Evolutionary conservation across 2,888 invertebrate genomes (phyloP), one percentile per base, ranked within the genome.

Genomic region (Nymphalis polychloros): DNA sequence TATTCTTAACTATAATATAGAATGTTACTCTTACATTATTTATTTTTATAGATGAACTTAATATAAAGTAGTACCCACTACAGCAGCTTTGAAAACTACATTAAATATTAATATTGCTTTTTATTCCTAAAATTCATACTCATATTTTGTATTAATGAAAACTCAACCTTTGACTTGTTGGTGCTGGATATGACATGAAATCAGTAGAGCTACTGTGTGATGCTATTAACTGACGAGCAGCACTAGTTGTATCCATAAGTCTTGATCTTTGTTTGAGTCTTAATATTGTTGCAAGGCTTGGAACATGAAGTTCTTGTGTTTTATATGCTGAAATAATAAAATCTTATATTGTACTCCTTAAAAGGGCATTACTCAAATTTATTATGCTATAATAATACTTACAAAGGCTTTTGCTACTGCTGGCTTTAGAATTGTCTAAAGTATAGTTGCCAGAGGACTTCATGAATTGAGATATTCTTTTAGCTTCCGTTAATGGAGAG

Each of bases 401-500:
- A 81, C 81, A 60, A 69, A 20, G 53, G 63, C 59, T 19, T 57
- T 57, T n/a, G 66, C 76, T 78, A 61, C 62, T 75, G 68, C 75
- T 79, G 57, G 68, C 63, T 55, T 60, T 63, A 13, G 72, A 67
- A 31, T 17, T 71, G 16, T 72, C 70, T 3, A 67, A 31, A 41
- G 10, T 52, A 72, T 76, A 2, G 74, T 74, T 63, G 71, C 77
- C 79, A 8, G 79, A 67, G n/a, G 70, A 72, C 20, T 72, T 70
- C 4, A 73, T 75, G 67, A 79, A 84, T 20, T 77, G 78, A 3
- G 96, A 96, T 83, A 97, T 96, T 80, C 95, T 95, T 79, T 95
- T 96, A 1, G 96, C 97, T 84, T 97, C 97, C 57, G 92, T 92
- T 63, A 97, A 87, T 0, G 97, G 97, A 2, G 97, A 96, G 0